A percentile compares a stretch with the other conserved stretches of the same genome.
These are phyloP conservation scores for Anolis carolinensis DNA, from an alignment of 2,113 vertebrate species.

Conservation along the genomic window DNA sequence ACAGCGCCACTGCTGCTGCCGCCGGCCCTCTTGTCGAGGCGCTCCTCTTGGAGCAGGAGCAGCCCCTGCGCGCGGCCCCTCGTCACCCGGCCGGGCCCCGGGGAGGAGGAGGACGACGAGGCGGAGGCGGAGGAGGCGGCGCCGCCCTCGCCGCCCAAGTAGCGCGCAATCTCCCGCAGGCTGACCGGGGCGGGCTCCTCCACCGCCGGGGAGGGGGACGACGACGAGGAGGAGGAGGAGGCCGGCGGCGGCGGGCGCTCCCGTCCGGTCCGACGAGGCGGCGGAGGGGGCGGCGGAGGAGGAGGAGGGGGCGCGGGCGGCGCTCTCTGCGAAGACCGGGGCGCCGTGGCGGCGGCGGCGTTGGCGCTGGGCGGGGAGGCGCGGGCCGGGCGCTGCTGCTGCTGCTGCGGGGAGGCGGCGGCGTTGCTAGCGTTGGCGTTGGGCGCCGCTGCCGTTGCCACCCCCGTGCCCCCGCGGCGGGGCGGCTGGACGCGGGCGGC, in stretches of 20 bases:
- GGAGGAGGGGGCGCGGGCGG: slow-evolving; percentile 67
- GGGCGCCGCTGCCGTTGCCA: slow-evolving; percentile 68
- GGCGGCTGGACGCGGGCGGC: slow-evolving; percentile 86
- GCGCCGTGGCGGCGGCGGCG: slow-evolving; percentile 69
- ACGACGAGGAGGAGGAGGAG: slow-evolving; percentile 68
- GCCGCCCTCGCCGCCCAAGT: slow-evolving; percentile 72
- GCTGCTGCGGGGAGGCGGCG: slow-evolving; percentile 67
- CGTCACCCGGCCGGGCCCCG: slow-evolving; percentile 72
- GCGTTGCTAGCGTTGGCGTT: slow-evolving; percentile 68
- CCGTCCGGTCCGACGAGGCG: slow-evolving; percentile 54
- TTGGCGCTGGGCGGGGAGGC: slow-evolving; percentile 71
- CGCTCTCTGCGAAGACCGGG: slow-evolving; percentile 57
- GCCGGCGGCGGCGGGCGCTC: slow-evolving; percentile 68
- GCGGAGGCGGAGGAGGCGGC: slow-evolving; percentile 1
- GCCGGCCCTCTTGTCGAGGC: slow-evolving; percentile 72
- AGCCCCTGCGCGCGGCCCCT: slow-evolving; percentile 83
- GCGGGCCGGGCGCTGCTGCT: slow-evolving; percentile 58
- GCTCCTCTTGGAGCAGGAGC: slow-evolving; percentile 81
- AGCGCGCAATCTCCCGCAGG: slow-evolving; percentile 68
- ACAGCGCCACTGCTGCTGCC: slow-evolving; percentile 46
- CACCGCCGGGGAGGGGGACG: slow-evolving; percentile 65
- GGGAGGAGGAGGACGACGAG: no score
- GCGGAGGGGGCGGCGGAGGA: slow-evolving; percentile 69
- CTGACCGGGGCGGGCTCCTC: slow-evolving; percentile 57
- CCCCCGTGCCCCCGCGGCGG: slow-evolving; percentile 71